These are phyloP conservation scores for Augiades crinisus DNA, from an alignment of 2,888 invertebrate species.

Conservation along the genomic window DNA sequence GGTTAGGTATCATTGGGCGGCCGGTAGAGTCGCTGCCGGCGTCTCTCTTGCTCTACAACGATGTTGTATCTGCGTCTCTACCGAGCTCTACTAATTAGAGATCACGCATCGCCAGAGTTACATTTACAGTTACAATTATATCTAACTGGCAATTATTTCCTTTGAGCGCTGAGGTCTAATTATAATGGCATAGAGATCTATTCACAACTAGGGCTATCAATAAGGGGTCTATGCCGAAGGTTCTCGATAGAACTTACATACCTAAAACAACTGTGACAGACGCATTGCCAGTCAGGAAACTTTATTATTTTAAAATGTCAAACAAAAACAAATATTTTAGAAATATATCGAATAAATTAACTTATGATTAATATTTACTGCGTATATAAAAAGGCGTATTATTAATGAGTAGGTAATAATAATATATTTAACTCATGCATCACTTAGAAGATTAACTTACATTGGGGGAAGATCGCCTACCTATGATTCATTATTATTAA, in stretches of 20 bases:
- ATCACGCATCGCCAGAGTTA: conserved; percentile 7
- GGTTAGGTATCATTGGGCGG: conserved; percentile 21
- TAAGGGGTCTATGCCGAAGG: background rate
- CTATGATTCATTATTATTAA: too few species aligned
- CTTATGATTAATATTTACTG: too few species aligned
- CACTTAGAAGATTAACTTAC: too few species aligned
- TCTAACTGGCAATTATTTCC: conserved; percentile 13
- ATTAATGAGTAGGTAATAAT: too few species aligned
- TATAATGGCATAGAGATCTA: conserved; percentile 30
- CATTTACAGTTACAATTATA: conserved; percentile 1
- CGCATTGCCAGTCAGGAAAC: too few species aligned
- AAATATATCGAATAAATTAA: too few species aligned
- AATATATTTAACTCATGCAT: too few species aligned
- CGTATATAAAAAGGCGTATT: too few species aligned
- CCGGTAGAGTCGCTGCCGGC: background rate
- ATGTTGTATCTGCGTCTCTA: background rate
- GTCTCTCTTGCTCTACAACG: background rate
- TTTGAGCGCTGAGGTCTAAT: conserved; percentile 13
- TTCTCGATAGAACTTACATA: background rate
- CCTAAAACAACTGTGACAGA: too few species aligned
- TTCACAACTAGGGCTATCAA: background rate
- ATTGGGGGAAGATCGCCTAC: too few species aligned
- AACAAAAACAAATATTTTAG: too few species aligned
- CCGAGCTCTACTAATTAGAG: conserved; percentile 19
- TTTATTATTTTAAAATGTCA: too few species aligned